Percentiles rank a stretch among this genome's conserved stretches.
Conservation (phyloP, 1,140 invertebrate species). For the Grapholita molesta region DNA sequence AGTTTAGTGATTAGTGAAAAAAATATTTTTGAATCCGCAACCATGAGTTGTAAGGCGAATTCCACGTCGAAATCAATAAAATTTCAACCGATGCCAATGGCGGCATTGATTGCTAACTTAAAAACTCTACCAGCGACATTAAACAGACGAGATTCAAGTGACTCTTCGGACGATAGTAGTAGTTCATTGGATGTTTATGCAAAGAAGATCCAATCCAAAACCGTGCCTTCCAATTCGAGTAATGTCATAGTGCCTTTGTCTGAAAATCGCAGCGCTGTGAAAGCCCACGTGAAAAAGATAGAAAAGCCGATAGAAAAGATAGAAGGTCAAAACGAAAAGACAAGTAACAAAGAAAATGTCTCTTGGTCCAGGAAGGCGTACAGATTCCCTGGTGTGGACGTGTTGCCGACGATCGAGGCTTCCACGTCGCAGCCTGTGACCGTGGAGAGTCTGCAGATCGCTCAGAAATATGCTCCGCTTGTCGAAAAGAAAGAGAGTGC, state of each 20-base stretch:
- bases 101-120: slow-evolving; percentile 64
- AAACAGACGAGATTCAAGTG: slow-evolving; percentile 52
- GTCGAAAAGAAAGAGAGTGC: slow-evolving; percentile 39
- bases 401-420: slow-evolving; percentile 10
- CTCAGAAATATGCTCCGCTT: not conserved
- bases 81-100: slow-evolving; percentile 70
- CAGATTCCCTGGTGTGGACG: slow-evolving; percentile 4
- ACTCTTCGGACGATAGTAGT: slow-evolving; percentile 52
- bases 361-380: not conserved
- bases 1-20: slow-evolving; percentile 3
- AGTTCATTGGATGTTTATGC: slow-evolving; percentile 36
- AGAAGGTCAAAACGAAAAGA: not conserved
- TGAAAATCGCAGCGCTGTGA: not conserved
- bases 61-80: slow-evolving; percentile 64
- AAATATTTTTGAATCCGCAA: slow-evolving; percentile 19
- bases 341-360: not conserved
- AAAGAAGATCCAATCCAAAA: not conserved
- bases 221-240: not conserved
- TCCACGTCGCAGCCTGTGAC: not conserved
- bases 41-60: slow-evolving; percentile 61
- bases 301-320: no score
- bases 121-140: slow-evolving; percentile 48
- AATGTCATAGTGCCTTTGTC: not conserved
- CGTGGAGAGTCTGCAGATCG: not conserved
- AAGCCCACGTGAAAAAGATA: not conserved